Conservation (phyloP, 2,113 vertebrate species). For the Podilymbus podiceps region DNA sequence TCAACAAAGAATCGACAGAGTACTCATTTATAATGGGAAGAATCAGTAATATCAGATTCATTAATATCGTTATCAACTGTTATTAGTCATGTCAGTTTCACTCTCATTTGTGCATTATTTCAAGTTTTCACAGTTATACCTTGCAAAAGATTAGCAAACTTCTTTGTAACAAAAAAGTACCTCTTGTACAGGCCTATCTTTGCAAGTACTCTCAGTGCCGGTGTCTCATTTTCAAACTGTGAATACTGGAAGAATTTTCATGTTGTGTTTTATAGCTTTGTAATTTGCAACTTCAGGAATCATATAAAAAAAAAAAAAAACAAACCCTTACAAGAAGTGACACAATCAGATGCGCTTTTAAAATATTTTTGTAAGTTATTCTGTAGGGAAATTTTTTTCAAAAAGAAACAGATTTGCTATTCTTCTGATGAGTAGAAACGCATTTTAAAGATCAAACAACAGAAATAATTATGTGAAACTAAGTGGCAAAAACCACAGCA, state of each 20-base stretch:
- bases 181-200: not conserved
- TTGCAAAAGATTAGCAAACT: not conserved
- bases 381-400: not conserved
- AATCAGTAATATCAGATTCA: not conserved
- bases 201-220: not conserved
- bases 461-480: constrained; percentile 33
- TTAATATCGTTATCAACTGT: not conserved
- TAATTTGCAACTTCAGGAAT: not conserved
- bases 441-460: constrained; percentile 37
- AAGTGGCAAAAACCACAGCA: not conserved
- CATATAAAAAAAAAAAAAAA: constrained; percentile 1
- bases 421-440: constrained; percentile 17
- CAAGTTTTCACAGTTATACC: not conserved
- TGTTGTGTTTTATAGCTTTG: not conserved
- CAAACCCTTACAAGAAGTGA: not conserved
- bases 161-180: not conserved
- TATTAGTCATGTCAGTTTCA: not conserved
- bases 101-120: not conserved
- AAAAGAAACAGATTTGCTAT: constrained; percentile 14
- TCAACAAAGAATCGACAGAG: not conserved
- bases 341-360: not conserved
- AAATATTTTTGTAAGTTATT: not conserved
- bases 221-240: not conserved
- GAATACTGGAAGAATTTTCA: not conserved
- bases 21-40: not conserved